A percentile compares a stretch with the other conserved stretches of the same genome.
These are phyloP conservation scores for Polyommatus iphigenia DNA, from an alignment of 2,888 invertebrate genomes.

Conservation along the genomic window DNA sequence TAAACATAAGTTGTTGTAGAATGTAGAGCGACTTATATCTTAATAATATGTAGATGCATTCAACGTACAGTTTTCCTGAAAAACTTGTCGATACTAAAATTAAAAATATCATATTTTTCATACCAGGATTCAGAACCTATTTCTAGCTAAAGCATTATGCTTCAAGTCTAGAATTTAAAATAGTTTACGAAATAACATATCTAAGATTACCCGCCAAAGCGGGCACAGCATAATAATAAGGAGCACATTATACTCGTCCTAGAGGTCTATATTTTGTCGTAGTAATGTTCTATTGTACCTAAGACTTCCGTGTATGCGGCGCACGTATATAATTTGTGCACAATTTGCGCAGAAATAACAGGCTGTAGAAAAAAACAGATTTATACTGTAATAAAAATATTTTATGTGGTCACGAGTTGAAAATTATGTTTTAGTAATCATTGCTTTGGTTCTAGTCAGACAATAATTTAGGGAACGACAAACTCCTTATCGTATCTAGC, in stretches of 20 bases:
- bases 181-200: background rate
- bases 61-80: too few relatives aligned
- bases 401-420: slow-evolving; percentile 4
- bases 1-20: too few relatives aligned
- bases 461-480: background rate
- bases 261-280: slow-evolving; percentile 15
- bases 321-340: slow-evolving; percentile 22
- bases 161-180: background rate
- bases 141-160: background rate
- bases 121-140: background rate
- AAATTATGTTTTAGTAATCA: background rate
- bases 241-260: slow-evolving; percentile 4
- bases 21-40: too few relatives aligned
- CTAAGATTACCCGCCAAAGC: background rate
- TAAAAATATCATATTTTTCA: too few relatives aligned
- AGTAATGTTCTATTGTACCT: slow-evolving; percentile 5
- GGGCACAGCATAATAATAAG: background rate
- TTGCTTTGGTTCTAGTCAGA: background rate
- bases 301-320: slow-evolving; percentile 4
- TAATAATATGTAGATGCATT: too few relatives aligned
- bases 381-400: slow-evolving; percentile 6
- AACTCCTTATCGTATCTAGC: too few relatives aligned
- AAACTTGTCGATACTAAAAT: too few relatives aligned
- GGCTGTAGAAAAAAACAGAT: background rate
- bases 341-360: slow-evolving; percentile 12